phyloP scores from a whole-genome alignment of 2,113 vertebrate genomes.

The Paralichthys olivaceus region DNA sequence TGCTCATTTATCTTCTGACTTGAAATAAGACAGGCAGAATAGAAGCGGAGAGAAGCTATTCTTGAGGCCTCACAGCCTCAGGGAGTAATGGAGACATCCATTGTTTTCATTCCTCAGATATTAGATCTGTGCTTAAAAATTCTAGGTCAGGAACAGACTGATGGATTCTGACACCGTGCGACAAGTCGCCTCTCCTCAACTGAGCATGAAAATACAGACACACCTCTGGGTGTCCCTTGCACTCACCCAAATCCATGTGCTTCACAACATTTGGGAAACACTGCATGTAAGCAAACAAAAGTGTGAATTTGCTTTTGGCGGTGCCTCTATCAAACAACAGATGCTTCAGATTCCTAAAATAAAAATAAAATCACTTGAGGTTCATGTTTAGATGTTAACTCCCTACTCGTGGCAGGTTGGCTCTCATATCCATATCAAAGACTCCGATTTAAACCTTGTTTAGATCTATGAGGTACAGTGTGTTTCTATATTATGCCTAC shows the following conservation, averaged over 20 bases:
- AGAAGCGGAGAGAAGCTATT: constrained; percentile 56
- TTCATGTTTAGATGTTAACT: constrained; percentile 23
- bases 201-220: constrained; percentile 54
- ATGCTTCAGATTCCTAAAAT: constrained; percentile 41
- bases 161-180: constrained; percentile 61
- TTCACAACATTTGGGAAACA: constrained; percentile 42
- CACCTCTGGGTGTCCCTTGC: constrained; percentile 56
- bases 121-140: constrained; percentile 65
- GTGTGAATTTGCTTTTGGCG: constrained; percentile 29
- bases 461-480: not conserved
- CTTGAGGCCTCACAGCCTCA: constrained; percentile 43
- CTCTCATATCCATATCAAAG: constrained; percentile 42
- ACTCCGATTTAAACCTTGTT: constrained; percentile 4
- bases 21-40: constrained; percentile 66
- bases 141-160: constrained; percentile 67
- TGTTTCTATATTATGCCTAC: not conserved
- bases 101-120: constrained; percentile 63
- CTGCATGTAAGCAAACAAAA: constrained; percentile 30
- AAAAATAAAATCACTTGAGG: constrained; percentile 34
- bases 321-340: constrained; percentile 23
- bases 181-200: constrained; percentile 43
- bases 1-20: constrained; percentile 73
- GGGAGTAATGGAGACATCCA: constrained; percentile 61
- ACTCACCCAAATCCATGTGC: constrained; percentile 42
- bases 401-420: constrained; percentile 10